Percentiles rank a stretch among this genome's conserved stretches.
These are phyloP conservation scores for Lepidocyrtinus sp. DNA, from an alignment of 2,888 invertebrate genomes.

Conservation along the genomic window DNA sequence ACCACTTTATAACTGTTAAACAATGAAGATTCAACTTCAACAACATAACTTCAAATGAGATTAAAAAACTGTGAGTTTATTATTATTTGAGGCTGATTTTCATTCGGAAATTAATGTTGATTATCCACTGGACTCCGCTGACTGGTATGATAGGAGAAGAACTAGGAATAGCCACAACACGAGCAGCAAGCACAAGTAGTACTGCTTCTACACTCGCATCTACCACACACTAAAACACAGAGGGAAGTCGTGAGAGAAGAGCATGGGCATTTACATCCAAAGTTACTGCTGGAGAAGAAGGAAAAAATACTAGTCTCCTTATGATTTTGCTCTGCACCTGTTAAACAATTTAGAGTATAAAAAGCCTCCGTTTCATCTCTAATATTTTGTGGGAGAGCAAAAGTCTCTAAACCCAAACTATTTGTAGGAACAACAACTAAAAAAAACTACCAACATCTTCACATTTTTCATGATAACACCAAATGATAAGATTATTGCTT, in stretches of 20 bases:
- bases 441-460: background rate
- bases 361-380: background rate
- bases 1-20: too few relatives aligned
- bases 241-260: slow-evolving; percentile 36
- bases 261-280: slow-evolving; percentile 22
- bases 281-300: slow-evolving; percentile 27
- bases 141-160: slow-evolving; percentile 2
- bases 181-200: slow-evolving; percentile 18
- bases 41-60: too few relatives aligned
- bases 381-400: slow-evolving; percentile 1
- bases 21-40: too few relatives aligned
- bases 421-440: background rate
- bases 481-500: slow-evolving; percentile 8
- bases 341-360: slow-evolving; percentile 52
- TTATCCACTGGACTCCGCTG: slow-evolving; percentile 22
- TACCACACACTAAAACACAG: slow-evolving; percentile 54
- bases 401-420: background rate
- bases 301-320: background rate
- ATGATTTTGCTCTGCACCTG: slow-evolving; percentile 49
- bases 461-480: slow-evolving; percentile 7
- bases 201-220: slow-evolving; percentile 41
- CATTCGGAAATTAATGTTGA: too few relatives aligned
- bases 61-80: too few relatives aligned
- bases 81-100: too few relatives aligned
- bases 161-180: slow-evolving; percentile 14